A percentile compares a stretch with the other conserved stretches of the same genome.
Evolutionary conservation across 2,888 invertebrate species (phyloP).

Genomic region (Troides aeacus): DNA sequence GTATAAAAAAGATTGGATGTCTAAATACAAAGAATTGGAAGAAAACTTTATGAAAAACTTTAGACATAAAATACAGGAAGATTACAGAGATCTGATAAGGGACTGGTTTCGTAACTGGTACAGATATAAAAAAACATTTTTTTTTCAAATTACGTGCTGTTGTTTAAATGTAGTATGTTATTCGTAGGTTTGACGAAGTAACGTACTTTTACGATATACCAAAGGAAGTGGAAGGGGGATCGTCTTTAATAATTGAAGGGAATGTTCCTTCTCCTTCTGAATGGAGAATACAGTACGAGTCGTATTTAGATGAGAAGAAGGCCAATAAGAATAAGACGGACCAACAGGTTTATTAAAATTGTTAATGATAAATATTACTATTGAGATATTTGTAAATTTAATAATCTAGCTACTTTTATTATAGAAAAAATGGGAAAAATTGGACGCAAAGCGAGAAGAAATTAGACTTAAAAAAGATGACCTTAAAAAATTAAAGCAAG

Average conservation of each 20-base stretch:
- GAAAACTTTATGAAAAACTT: conserved; percentile 41
- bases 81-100: conserved; percentile 53
- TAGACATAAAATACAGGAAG: conserved; percentile 46
- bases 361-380: not conserved
- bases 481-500: conserved; percentile 44
- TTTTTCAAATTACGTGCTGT: conserved; percentile 2
- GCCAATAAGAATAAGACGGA: conserved; percentile 49
- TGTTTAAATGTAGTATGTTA: not conserved
- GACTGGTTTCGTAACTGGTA: conserved; percentile 65
- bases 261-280: conserved; percentile 52
- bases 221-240: conserved; percentile 47
- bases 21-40: conserved; percentile 41
- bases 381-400: no score
- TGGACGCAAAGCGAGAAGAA: conserved; percentile 46
- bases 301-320: conserved; percentile 43
- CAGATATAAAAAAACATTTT: conserved; percentile 9
- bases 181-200: conserved; percentile 53
- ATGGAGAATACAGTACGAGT: conserved; percentile 55
- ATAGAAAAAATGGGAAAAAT: conserved; percentile 49
- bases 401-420: not conserved
- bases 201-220: conserved; percentile 59
- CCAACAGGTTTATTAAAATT: conserved; percentile 32
- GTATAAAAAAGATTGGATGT: conserved; percentile 45
- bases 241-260: conserved; percentile 50
- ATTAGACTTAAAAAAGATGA: conserved; percentile 45